Evolutionary conservation across 1,140 invertebrate genomes (phyloP).

Genomic region (Gryon sp.): DNA sequence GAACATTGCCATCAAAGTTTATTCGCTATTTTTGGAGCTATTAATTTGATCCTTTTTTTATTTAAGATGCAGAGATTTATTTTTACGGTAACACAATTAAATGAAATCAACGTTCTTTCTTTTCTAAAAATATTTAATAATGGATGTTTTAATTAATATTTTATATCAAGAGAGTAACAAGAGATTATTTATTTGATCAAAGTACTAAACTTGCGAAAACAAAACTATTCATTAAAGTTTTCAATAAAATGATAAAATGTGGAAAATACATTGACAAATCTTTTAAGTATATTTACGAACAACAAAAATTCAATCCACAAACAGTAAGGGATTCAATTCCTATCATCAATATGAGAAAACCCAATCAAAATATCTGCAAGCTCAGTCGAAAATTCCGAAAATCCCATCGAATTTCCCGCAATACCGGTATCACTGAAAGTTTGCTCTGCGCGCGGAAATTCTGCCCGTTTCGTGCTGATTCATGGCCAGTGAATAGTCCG

Average conservation of each 20-base stretch:
- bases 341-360: not conserved
- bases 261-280: not conserved
- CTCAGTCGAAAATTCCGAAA: constrained; percentile 23
- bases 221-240: too few species aligned
- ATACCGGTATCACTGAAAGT: constrained; percentile 26
- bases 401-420: constrained; percentile 21
- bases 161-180: too few species aligned
- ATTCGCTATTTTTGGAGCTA: constrained; percentile 21
- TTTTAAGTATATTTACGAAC: not conserved
- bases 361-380: constrained; percentile 33
- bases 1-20: constrained; percentile 32
- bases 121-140: too few species aligned
- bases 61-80: too few species aligned
- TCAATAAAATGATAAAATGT: too few species aligned
- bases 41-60: constrained; percentile 8
- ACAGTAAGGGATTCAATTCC: not conserved
- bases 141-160: too few species aligned
- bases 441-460: constrained; percentile 1
- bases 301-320: not conserved
- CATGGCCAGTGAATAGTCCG: constrained; percentile 26
- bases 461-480: constrained; percentile 21
- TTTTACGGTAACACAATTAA: too few species aligned
- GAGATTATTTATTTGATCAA: too few species aligned
- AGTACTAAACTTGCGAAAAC: too few species aligned
- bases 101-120: too few species aligned